These are phyloP conservation scores for Brachyhypopomus gauderio DNA, from an alignment of 2,113 vertebrate genomes.

Conservation along the genomic window DNA sequence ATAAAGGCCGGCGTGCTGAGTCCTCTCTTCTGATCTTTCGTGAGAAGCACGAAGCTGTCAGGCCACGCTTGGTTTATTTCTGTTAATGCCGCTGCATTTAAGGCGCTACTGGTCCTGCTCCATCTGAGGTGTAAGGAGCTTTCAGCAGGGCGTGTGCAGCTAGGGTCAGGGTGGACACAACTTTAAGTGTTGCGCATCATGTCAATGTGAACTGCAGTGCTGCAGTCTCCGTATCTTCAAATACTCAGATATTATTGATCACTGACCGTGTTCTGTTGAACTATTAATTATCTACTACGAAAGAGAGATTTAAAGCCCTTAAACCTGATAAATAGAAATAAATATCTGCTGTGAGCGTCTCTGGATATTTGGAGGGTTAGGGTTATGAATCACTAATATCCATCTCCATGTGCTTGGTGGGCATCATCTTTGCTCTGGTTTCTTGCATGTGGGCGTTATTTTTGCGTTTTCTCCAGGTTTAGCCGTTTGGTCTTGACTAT, in stretches of 20 bases:
- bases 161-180: too few relatives aligned
- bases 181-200: not conserved
- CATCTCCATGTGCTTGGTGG: not conserved
- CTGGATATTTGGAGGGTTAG: not conserved
- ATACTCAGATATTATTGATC: too few relatives aligned
- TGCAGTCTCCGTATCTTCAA: not conserved
- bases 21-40: conserved; percentile 52
- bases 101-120: not conserved
- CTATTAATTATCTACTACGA: not conserved
- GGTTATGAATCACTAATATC: conserved; percentile 31
- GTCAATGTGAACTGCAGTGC: not conserved
- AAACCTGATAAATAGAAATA: not conserved
- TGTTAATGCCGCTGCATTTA: conserved; percentile 41
- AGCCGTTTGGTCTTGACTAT: not conserved
- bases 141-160: not conserved
- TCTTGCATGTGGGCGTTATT: not conserved
- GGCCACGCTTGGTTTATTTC: conserved; percentile 11
- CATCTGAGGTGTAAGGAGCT: not conserved
- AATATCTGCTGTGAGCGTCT: not conserved
- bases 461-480: not conserved
- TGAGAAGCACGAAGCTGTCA: conserved; percentile 54
- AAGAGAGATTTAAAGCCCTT: not conserved
- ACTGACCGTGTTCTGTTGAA: not conserved
- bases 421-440: not conserved
- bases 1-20: conserved; percentile 45